Evolutionary conservation across 2,888 invertebrate genomes (phyloP).

Genomic region (Lasioglossum villosulum): DNA sequence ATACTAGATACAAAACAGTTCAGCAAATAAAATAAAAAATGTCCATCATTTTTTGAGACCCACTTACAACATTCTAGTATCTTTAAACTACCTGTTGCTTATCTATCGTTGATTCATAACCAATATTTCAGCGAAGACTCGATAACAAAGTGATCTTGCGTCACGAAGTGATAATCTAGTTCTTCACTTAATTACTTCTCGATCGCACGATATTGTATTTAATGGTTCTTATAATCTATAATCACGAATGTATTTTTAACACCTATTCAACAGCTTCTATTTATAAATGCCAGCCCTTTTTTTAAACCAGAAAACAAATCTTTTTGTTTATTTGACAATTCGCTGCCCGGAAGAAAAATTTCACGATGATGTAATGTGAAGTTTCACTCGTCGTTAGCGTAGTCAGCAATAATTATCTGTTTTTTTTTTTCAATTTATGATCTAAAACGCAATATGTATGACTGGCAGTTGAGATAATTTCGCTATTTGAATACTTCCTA

Average conservation of each 20-base stretch:
- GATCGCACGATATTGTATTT: background rate
- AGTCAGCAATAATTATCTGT: background rate
- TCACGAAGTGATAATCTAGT: slow-evolving; percentile 33
- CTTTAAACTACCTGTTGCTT: slow-evolving; percentile 37
- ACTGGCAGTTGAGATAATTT: background rate
- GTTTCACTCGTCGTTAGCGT: background rate
- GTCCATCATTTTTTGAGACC: background rate
- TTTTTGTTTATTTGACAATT: background rate
- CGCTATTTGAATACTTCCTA: background rate
- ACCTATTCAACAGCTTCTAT: background rate
- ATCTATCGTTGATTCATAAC: slow-evolving; percentile 39
- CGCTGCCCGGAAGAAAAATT: background rate
- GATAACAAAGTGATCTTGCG: slow-evolving; percentile 42
- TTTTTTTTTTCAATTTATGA: background rate
- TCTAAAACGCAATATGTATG: background rate
- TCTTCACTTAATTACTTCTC: slow-evolving; percentile 13
- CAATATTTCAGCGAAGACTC: slow-evolving; percentile 49
- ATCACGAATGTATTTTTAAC: background rate
- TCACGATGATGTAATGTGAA: background rate
- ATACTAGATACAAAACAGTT: background rate
- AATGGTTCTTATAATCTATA: background rate
- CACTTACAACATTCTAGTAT: background rate
- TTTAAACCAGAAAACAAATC: background rate
- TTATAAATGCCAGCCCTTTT: background rate
- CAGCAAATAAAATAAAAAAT: background rate